These are phyloP conservation scores for Sarotherodon lohbergeri DNA, from an alignment of 2,113 vertebrate species.

Conservation along the genomic window DNA sequence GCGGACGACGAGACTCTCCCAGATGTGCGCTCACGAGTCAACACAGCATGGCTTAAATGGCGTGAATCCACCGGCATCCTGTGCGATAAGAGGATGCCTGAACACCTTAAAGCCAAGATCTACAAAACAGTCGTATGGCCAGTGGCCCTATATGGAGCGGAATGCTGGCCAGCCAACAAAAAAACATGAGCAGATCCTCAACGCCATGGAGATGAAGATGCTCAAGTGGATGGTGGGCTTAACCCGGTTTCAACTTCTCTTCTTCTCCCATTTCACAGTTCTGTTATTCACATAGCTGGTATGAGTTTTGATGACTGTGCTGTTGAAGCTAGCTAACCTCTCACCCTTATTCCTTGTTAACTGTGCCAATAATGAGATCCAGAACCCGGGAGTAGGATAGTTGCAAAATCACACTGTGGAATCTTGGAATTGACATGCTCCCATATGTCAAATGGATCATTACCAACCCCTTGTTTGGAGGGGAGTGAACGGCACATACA, in stretches of 20 bases:
- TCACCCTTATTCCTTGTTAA: background rate
- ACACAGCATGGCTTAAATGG: background rate
- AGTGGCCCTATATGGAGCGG: background rate
- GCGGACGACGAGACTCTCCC: background rate
- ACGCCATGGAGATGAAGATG: background rate
- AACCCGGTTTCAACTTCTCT: background rate
- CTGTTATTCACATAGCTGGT: background rate
- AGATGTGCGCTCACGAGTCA: background rate
- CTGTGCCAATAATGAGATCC: background rate
- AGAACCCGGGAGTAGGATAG: slow-evolving; percentile 1
- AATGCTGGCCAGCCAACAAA: background rate
- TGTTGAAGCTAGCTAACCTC: slow-evolving; percentile 11
- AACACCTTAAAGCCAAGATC: background rate
- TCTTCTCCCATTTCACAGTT: background rate
- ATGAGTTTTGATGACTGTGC: slow-evolving; percentile 20
- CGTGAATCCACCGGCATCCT: background rate
- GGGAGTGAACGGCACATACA: background rate
- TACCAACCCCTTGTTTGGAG: background rate
- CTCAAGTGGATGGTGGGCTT: background rate
- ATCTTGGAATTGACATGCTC: background rate
- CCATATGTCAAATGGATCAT: background rate
- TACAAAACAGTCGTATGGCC: background rate
- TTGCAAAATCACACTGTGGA: slow-evolving; percentile 4
- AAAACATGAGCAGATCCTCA: background rate
- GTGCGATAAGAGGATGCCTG: background rate